Evolutionary conservation across 2,888 invertebrate species (phyloP).

Genomic region (Cataglyphis albicans): DNA sequence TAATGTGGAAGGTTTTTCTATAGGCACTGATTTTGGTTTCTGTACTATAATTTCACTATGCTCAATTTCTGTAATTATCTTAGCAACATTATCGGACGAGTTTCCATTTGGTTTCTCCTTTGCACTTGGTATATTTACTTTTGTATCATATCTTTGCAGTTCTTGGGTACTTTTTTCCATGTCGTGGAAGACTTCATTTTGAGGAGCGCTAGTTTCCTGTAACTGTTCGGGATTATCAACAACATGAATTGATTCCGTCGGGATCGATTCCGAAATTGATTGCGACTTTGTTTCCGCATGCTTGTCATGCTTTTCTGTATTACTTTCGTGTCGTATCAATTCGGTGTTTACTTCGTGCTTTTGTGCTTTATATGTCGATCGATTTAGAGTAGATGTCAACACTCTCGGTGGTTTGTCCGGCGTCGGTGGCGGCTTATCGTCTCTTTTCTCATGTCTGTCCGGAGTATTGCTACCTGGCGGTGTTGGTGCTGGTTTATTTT

Average conservation of each 20-base stretch:
- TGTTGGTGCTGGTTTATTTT: slow-evolving; percentile 92
- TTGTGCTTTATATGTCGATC: slow-evolving; percentile 87
- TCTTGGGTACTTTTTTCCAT: slow-evolving; percentile 63
- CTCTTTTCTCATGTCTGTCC: slow-evolving; percentile 81
- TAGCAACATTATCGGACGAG: slow-evolving; percentile 83
- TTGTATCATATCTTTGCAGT: slow-evolving; percentile 62
- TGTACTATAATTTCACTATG: slow-evolving; percentile 69
- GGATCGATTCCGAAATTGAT: slow-evolving; percentile 56
- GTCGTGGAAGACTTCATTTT: slow-evolving; percentile 34
- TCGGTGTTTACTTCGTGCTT: slow-evolving; percentile 86
- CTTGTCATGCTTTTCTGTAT: slow-evolving; percentile 67
- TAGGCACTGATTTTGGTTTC: slow-evolving; percentile 79
- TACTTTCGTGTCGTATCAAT: slow-evolving; percentile 85
- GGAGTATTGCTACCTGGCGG: slow-evolving; percentile 88
- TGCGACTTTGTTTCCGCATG: slow-evolving; percentile 64
- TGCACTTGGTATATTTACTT: slow-evolving; percentile 58
- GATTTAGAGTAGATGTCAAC: slow-evolving; percentile 88
- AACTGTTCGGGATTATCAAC: slow-evolving; percentile 36
- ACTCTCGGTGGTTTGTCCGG: slow-evolving; percentile 90
- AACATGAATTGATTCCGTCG: slow-evolving; percentile 45
- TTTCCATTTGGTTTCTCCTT: slow-evolving; percentile 71
- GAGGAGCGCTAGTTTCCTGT: slow-evolving; percentile 49
- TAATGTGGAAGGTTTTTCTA: slow-evolving; percentile 83
- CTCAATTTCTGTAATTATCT: slow-evolving; percentile 79
- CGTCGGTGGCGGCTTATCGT: slow-evolving; percentile 83